Base-by-base conservation (phyloP, 2,113 vertebrate genomes). In the Ramphastos sulfuratus region DNA sequence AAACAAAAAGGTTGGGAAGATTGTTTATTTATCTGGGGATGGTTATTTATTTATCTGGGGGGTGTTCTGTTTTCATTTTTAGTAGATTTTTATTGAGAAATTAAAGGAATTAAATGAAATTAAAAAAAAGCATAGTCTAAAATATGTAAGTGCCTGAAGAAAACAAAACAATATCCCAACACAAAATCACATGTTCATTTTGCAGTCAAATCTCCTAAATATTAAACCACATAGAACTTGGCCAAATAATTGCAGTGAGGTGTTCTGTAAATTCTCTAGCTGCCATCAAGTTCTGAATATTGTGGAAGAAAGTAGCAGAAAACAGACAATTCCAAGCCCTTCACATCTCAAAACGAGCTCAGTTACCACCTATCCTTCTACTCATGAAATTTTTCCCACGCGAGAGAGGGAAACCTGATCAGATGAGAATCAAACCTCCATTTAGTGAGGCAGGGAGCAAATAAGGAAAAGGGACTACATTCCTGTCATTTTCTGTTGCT, bases 401-500 rank as follows among this genome's bases (percentile, higher is more conserved):
- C n/a, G 63, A 88, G 48, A 83, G 46, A n/a, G 1, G 1, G 31
- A 88, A 80, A 31, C 37, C 28, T n/a, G 39, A 25, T 63, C 25
- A 50, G 55, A 24, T 44, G n/a, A 59, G 28, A 61, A 78, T 58
- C 2, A 1, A 89, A 60, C 6, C 9, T 63, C 6, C 17, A 3
- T 54, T 73, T 50, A 77, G 65, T 23, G 48, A 63, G 2, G 7
- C 39, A 56, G 24, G n/a, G 13, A 69, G 58, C 72, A 83, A 71
- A 60, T 37, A 44, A 64, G 65, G n/a, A 65, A 75, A 87, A 87
- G n/a, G 27, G 76, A 50, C 66, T 61, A 21, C n/a, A 14, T 69
- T 82, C 71, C 61, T 55, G 37, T 46, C 76, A 76, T 89, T 94
- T 93, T 84, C 89, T 73, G 70, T 94, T 74, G 76, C 88, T 73